Conservation (phyloP, 2,797 vertebrate genomes). For the Stomatorhinus walkeri region DNA sequence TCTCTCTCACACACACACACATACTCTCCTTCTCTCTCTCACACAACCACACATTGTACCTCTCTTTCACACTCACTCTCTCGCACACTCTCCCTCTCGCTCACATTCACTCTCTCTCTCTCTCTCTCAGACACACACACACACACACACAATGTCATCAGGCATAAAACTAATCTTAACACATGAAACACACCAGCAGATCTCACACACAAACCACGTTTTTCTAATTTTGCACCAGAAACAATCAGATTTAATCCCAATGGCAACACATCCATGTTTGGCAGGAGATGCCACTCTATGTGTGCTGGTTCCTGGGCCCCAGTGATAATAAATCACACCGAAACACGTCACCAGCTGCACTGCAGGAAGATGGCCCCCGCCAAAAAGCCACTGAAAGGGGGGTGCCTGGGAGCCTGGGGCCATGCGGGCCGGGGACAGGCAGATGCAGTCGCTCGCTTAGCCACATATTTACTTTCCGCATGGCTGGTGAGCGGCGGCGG, state of each 20-base stretch:
- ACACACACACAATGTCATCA: not conserved
- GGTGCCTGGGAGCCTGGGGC: not conserved
- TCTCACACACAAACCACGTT: not conserved
- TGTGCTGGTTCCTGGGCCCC: not conserved
- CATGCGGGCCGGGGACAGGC: not conserved
- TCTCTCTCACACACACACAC: no score
- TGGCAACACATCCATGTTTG: no score
- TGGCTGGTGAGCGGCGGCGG: not conserved
- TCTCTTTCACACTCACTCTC: no score
- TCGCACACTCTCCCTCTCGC: no score
- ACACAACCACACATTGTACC: no score
- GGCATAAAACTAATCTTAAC: not conserved
- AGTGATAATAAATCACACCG: not conserved
- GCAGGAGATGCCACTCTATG: not conserved
- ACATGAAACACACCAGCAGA: not conserved
- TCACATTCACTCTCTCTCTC: no score
- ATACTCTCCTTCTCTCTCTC: no score
- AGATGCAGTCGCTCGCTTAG: not conserved
- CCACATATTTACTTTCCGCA: conserved; percentile 8
- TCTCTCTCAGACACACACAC: no score
- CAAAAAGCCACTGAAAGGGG: not conserved
- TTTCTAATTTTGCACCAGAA: not conserved
- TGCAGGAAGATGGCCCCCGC: not conserved
- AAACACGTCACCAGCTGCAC: not conserved
- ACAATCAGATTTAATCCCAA: not conserved